A percentile compares a stretch with the other conserved stretches of the same genome.
These are phyloP conservation scores for Silurus aristotelis DNA, from an alignment of 2,797 vertebrate species.

Conservation along the genomic window DNA sequence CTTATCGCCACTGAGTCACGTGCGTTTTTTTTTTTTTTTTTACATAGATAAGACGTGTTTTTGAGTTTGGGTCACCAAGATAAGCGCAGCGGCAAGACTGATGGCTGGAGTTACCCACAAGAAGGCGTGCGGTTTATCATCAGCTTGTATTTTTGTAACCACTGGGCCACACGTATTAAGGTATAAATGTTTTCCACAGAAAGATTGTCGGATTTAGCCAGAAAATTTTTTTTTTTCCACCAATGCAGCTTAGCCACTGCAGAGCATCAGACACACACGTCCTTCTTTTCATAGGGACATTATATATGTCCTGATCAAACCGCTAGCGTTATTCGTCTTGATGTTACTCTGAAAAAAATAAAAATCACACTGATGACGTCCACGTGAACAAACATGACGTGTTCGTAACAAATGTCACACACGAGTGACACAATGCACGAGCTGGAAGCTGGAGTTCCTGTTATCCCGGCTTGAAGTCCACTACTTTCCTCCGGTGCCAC, in stretches of 20 bases:
- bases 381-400: neutral
- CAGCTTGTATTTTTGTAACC: neutral
- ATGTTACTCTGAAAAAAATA: neutral
- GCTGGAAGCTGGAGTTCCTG: neutral
- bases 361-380: neutral
- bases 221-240: neutral
- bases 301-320: neutral
- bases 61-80: slow-evolving; percentile 1
- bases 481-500: neutral
- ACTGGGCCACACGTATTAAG: neutral
- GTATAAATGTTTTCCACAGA: neutral
- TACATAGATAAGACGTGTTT: slow-evolving; percentile 6
- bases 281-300: neutral
- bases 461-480: neutral
- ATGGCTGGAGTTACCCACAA: too few species aligned
- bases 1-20: neutral
- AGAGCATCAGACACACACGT: neutral
- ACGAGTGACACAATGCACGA: neutral
- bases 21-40: neutral
- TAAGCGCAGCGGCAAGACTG: neutral
- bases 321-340: too few species aligned
- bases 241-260: neutral
- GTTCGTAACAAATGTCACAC: neutral
- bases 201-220: too few species aligned
- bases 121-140: neutral